Base-by-base conservation (phyloP, 1,140 invertebrate genomes). In the Hycleus cichorii region DNA sequence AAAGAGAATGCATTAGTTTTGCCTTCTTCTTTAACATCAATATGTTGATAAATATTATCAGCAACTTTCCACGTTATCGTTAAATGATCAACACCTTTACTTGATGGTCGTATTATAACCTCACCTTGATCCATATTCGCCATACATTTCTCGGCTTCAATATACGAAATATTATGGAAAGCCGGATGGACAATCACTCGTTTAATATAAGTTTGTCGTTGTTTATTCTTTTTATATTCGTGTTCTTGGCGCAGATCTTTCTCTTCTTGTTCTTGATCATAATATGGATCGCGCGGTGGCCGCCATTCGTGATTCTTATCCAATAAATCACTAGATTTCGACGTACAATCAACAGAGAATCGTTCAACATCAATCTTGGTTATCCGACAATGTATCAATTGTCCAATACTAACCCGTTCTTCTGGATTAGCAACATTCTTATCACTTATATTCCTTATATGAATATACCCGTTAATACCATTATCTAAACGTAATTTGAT, bases 41-140 rank as follows among this genome's bases (percentile, higher is more conserved):
- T 94, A 72, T 99, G 95, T 72, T 98, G 94, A 70, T 91, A 91
- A 57, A 99, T 89, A 10, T 87, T 87, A 47, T 97, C 92, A 3
- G 89, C 82, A 0, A 99, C 95, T 75, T 99, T 99, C 97, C 96
- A 99, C 0, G 96, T 98, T 0, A 97, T 91, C 0, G 96, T 98
- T 45, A 99, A 75, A 74, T 98, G 95, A 75, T 99, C 92, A 2
- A 86, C 83, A 43, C 95, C 95, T 80, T 97, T 69, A 74, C 93
- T 97, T 45, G 94, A 97, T 2, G 97, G 97, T 44, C 97, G 78
- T 38, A 99, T 85, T 18, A 99, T 91, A 2, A 92, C 93, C 69
- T 99, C 97, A 4, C 97, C 97, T 76, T 97, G 93, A 63, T 96
- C 93, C 85, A 97, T 91, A 11, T 83, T 85, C 6, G 83, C 82